Evolutionary conservation across 2,888 invertebrate genomes (phyloP).

Genomic region (Pherbina coryleti): DNA sequence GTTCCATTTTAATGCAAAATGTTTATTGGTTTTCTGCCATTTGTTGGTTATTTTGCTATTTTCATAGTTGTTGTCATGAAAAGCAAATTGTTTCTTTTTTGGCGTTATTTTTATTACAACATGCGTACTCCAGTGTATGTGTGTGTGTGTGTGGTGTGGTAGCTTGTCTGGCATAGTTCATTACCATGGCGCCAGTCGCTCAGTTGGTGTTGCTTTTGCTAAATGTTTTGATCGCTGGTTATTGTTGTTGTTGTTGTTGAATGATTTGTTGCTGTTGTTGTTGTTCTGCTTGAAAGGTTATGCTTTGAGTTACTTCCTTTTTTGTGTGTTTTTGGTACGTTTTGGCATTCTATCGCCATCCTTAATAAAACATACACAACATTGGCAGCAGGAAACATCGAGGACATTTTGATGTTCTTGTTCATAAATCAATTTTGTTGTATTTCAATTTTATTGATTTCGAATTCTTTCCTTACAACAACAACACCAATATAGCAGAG

Average conservation of each 20-base stretch:
- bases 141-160: constrained; percentile 39
- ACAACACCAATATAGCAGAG: not conserved
- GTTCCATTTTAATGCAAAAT: constrained; percentile 3
- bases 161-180: constrained; percentile 42
- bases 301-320: not conserved
- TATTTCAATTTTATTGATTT: constrained; percentile 18
- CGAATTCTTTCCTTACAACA: not conserved
- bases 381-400: not conserved
- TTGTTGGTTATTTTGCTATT: constrained; percentile 28
- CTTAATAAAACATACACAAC: not conserved
- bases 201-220: constrained; percentile 48
- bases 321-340: not conserved
- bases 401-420: not conserved
- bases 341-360: not conserved
- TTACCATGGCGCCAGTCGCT: constrained; percentile 51
- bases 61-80: constrained; percentile 23
- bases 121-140: constrained; percentile 1
- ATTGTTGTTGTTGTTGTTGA: constrained; percentile 18
- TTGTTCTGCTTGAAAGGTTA: not conserved
- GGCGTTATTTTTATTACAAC: constrained; percentile 31
- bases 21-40: not conserved
- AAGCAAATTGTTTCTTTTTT: not conserved
- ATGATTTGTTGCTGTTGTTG: constrained; percentile 20
- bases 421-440: constrained; percentile 8
- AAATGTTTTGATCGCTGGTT: not conserved